These are phyloP conservation scores for Scartelaos histophorus DNA, from an alignment of 2,113 vertebrate genomes.

Conservation along the genomic window DNA sequence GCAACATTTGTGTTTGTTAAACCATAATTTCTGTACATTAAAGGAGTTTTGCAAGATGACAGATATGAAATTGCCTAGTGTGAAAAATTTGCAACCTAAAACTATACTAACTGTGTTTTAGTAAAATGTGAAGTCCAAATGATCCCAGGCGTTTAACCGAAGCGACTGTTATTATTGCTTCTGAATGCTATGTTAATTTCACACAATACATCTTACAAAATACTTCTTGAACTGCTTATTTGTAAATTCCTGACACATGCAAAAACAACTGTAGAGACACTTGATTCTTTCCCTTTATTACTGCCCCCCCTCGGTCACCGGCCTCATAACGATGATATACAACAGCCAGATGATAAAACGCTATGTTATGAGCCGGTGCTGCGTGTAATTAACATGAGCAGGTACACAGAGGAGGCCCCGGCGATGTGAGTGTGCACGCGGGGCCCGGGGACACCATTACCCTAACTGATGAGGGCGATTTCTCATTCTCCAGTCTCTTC, in stretches of 20 bases:
- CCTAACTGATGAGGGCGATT: conserved; percentile 79
- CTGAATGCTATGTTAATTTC: too few species aligned
- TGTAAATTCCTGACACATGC: neutral
- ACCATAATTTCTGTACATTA: too few species aligned
- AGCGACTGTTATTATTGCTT: too few species aligned
- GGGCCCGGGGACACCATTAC: conserved; percentile 78
- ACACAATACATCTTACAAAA: neutral
- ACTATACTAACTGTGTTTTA: too few species aligned
- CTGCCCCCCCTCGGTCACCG: conserved; percentile 30
- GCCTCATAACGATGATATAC: conserved; percentile 64
- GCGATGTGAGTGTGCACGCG: conserved; percentile 67
- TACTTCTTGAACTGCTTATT: neutral
- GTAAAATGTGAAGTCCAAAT: too few species aligned
- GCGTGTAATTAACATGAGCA: conserved; percentile 73
- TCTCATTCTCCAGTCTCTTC: conserved; percentile 76
- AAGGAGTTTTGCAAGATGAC: too few species aligned
- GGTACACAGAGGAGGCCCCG: conserved; percentile 59
- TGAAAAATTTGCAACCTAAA: too few species aligned
- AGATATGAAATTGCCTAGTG: too few species aligned
- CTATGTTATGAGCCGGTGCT: conserved; percentile 50
- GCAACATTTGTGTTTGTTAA: too few species aligned
- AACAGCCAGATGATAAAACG: conserved; percentile 58
- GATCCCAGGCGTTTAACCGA: too few species aligned
- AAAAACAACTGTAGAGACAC: neutral
- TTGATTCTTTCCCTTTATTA: conserved; percentile 42